These are phyloP conservation scores for Malurus melanocephalus DNA, from an alignment of 2,113 vertebrate species.

Conservation along the genomic window DNA sequence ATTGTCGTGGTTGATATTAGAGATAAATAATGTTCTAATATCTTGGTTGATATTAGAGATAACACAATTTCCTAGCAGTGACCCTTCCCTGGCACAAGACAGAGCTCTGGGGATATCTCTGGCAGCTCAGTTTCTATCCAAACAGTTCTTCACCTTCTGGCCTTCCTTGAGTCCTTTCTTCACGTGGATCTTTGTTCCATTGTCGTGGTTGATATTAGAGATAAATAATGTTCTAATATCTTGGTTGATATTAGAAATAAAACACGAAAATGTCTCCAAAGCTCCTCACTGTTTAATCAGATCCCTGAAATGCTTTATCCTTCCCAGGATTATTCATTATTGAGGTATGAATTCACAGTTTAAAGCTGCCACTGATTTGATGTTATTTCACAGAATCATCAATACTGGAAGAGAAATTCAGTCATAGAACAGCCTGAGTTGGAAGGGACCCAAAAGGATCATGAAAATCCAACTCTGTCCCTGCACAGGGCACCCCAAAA, in stretches of 20 bases:
- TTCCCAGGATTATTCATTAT: neutral
- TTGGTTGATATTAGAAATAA: neutral
- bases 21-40: too few species aligned
- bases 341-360: neutral
- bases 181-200: too few species aligned
- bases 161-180: too few species aligned
- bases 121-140: too few species aligned
- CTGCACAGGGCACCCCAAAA: neutral
- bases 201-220: neutral
- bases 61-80: too few species aligned
- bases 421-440: too few species aligned
- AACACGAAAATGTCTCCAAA: neutral
- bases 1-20: neutral
- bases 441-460: neutral
- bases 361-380: neutral
- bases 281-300: neutral
- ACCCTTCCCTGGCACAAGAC: too few species aligned
- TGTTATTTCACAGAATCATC: neutral
- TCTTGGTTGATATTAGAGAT: too few species aligned
- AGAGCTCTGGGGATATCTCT: too few species aligned
- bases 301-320: neutral
- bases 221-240: neutral
- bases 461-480: neutral
- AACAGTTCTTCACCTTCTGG: too few species aligned
- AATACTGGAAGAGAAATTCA: neutral